Percentiles rank a stretch among this genome's conserved stretches.
These are phyloP conservation scores for Phenacoccus solenopsis DNA, from an alignment of 1,140 invertebrate species.

Conservation along the genomic window DNA sequence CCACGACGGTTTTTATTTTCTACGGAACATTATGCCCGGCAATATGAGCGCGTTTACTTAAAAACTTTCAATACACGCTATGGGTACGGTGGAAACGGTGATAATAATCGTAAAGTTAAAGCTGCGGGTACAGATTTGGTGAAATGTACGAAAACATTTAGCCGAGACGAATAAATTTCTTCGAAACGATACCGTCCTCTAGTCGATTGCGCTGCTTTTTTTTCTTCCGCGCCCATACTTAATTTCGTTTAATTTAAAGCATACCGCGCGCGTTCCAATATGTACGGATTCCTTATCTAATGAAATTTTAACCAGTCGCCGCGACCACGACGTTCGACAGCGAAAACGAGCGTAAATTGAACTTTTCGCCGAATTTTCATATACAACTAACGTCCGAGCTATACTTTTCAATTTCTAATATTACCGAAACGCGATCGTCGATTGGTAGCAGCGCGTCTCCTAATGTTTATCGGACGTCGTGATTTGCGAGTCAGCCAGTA, in stretches of 20 bases:
- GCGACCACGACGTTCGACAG: neutral
- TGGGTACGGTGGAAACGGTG: neutral
- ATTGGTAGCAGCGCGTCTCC: neutral
- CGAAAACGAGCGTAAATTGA: neutral
- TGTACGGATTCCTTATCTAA: neutral
- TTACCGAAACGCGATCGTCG: too few species aligned
- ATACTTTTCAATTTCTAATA: neutral
- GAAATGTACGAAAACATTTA: neutral
- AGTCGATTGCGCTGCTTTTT: neutral
- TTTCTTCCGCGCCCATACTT: neutral
- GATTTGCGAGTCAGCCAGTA: neutral
- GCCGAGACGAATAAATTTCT: neutral
- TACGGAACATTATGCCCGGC: neutral
- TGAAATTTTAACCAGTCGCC: neutral
- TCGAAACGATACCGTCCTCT: neutral
- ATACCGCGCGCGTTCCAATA: neutral
- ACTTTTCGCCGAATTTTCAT: neutral
- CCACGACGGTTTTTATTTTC: neutral
- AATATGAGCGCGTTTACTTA: slow-evolving; percentile 1
- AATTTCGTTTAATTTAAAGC: neutral
- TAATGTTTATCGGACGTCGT: neutral
- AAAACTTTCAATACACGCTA: neutral
- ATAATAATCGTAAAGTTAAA: neutral
- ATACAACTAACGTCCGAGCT: neutral
- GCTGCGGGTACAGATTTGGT: neutral